These are phyloP conservation scores for Cephalopterus ornatus DNA, from an alignment of 2,113 vertebrate species.

Conservation along the genomic window DNA sequence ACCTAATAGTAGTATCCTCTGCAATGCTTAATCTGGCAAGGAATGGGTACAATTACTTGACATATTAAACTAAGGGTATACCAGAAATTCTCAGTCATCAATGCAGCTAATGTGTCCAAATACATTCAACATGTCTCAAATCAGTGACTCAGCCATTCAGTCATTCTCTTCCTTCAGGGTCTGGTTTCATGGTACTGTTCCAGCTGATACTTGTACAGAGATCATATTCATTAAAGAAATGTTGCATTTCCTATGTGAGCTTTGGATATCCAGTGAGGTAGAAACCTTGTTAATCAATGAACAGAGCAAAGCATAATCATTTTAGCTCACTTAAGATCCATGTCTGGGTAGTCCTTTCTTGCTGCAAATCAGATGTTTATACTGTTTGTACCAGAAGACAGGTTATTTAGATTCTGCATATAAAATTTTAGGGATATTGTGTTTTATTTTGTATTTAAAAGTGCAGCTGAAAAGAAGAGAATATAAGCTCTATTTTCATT, in stretches of 20 bases:
- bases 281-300: background rate
- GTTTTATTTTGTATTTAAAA: background rate
- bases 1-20: conserved; percentile 22
- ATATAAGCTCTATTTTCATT: background rate
- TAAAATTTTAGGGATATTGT: background rate
- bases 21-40: conserved; percentile 6
- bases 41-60: background rate
- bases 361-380: background rate
- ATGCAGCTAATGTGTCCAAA: background rate
- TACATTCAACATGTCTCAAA: background rate
- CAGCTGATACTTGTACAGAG: background rate
- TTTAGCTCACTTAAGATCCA: background rate
- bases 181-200: conserved; percentile 3
- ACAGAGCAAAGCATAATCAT: background rate
- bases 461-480: background rate
- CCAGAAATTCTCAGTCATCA: conserved; percentile 1
- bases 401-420: background rate
- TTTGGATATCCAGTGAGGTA: background rate
- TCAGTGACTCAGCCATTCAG: background rate
- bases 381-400: background rate
- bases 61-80: background rate
- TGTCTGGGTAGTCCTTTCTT: background rate
- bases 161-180: background rate
- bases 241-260: background rate
- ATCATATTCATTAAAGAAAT: conserved; percentile 23